Conservation (phyloP, 2,113 vertebrate species). For the Thalassarche chlororhynchos region DNA sequence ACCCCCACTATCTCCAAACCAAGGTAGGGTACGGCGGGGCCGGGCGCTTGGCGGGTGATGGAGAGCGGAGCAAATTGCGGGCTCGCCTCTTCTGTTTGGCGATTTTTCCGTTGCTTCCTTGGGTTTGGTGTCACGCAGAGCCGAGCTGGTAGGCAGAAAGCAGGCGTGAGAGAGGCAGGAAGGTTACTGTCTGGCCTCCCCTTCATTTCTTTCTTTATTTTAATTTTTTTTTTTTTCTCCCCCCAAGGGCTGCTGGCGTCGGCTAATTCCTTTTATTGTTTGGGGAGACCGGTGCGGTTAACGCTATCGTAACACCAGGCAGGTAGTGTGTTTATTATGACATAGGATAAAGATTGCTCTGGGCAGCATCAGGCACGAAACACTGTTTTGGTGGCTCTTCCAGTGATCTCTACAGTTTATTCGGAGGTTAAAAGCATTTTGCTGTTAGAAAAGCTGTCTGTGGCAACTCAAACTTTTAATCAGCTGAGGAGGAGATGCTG, state of each 20-base stretch:
- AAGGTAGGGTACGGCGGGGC: constrained; percentile 84
- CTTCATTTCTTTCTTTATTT: not conserved
- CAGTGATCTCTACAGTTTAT: not conserved
- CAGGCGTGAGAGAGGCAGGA: constrained; percentile 3
- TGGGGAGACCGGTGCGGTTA: not conserved
- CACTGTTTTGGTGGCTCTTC: not conserved
- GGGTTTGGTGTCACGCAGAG: constrained; percentile 29
- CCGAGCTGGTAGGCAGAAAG: not conserved
- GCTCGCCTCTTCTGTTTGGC: not conserved
- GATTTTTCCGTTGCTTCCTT: not conserved
- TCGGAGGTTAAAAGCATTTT: not conserved
- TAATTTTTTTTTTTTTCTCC: not conserved
- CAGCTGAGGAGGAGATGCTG: constrained; percentile 23
- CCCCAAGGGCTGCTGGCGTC: constrained; percentile 24
- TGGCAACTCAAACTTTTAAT: constrained; percentile 69
- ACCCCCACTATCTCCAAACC: constrained; percentile 97
- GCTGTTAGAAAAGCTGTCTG: not conserved
- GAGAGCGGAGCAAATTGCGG: constrained; percentile 19
- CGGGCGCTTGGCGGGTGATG: constrained; percentile 60
- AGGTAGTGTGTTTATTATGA: constrained; percentile 10
- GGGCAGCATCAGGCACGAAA: not conserved
- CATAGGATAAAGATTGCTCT: not conserved
- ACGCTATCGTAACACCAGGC: not conserved
- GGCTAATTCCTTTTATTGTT: constrained; percentile 72
- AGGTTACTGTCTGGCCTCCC: constrained; percentile 21